phyloP scores from a whole-genome alignment of 2,797 vertebrate species.

The Astyanax mexicanus region DNA sequence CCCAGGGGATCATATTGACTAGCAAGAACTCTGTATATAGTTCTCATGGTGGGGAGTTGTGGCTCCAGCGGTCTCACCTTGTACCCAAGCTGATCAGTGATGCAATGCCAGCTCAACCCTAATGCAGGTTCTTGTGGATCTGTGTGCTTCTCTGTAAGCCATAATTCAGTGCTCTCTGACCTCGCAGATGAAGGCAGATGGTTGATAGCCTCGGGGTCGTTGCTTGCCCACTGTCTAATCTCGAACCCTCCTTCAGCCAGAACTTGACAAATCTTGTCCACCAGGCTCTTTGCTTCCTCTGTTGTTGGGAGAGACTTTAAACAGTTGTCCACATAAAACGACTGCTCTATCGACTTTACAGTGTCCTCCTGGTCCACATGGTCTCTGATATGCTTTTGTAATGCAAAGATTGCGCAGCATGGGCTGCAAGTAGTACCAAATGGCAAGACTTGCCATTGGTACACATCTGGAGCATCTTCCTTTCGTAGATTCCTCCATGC shows the following conservation, averaged over 20 bases:
- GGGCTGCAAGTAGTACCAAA: slow-evolving; percentile 41
- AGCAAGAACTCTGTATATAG: neutral
- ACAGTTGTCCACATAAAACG: slow-evolving; percentile 32
- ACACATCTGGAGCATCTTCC: slow-evolving; percentile 3
- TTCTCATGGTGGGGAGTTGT: neutral
- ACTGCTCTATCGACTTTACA: neutral
- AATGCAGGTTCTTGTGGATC: slow-evolving; percentile 9
- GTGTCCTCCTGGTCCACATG: neutral
- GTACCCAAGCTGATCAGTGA: neutral
- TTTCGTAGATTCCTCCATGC: neutral
- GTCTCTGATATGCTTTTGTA: neutral
- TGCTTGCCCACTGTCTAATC: slow-evolving; percentile 32
- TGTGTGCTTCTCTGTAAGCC: neutral
- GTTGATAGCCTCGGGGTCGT: neutral
- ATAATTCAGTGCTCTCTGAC: slow-evolving; percentile 13
- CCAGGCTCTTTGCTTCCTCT: neutral
- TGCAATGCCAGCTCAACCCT: slow-evolving; percentile 20
- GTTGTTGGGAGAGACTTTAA: neutral
- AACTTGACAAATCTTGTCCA: neutral
- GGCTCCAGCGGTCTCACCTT: neutral
- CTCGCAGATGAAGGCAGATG: neutral
- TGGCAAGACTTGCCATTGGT: slow-evolving; percentile 23
- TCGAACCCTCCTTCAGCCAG: neutral
- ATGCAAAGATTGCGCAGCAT: slow-evolving; percentile 20
- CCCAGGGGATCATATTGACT: neutral